phyloP scores from a whole-genome alignment of 2,113 vertebrate species.

The Bolborhynchus lineola region DNA sequence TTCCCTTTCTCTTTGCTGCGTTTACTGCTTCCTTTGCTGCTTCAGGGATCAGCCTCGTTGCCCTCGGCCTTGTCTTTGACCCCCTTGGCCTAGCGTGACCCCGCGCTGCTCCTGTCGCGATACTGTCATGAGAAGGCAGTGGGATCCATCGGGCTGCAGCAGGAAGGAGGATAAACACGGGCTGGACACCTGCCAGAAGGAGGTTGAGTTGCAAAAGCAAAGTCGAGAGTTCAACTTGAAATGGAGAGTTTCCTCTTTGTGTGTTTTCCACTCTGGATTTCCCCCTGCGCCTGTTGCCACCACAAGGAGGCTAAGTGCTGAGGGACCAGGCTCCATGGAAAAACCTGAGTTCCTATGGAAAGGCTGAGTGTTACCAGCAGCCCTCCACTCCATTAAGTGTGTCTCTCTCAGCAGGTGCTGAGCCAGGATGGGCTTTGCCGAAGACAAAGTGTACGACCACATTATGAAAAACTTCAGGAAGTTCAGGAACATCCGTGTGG shows the following conservation, averaged over 20 bases:
- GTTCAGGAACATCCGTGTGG: slow-evolving; percentile 24
- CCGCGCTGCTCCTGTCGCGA: too few relatives aligned
- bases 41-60: neutral
- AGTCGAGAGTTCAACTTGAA: neutral
- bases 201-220: neutral
- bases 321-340: neutral
- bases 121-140: neutral
- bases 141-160: too few relatives aligned
- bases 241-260: rapidly evolving
- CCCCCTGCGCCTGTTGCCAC: rapidly evolving
- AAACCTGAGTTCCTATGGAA: neutral
- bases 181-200: rapidly evolving
- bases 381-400: rapidly evolving
- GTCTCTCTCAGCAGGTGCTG: neutral
- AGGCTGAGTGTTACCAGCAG: rapidly evolving
- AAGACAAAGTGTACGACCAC: slow-evolving; percentile 24
- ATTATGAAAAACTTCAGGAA: neutral
- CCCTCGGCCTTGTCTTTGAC: neutral
- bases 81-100: too few relatives aligned
- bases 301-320: neutral
- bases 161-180: rapidly evolving
- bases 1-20: neutral
- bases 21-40: neutral
- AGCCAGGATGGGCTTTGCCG: slow-evolving; percentile 42
- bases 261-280: neutral